Conservation (phyloP, 2,888 invertebrate species). For the Baccha elongata region DNA sequence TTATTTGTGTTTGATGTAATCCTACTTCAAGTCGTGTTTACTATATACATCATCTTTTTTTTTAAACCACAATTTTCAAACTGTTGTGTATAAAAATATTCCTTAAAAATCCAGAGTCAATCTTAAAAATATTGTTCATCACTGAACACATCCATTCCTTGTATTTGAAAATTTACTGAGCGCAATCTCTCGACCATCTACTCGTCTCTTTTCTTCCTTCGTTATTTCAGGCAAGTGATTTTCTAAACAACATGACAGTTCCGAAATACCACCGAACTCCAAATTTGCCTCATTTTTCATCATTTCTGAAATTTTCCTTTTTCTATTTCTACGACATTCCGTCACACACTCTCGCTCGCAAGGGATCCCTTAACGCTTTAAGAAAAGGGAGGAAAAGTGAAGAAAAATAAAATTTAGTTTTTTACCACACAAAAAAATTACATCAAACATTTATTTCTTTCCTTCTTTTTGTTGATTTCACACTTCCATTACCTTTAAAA, state of each 20-base stretch:
- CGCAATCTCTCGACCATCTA: conserved; percentile 2
- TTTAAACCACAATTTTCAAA: too few relatives aligned
- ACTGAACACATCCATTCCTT: conserved; percentile 22
- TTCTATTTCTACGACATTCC: conserved; percentile 77
- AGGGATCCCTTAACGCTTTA: conserved; percentile 49
- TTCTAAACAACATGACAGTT: conserved; percentile 70
- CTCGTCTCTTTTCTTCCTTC: conserved; percentile 20
- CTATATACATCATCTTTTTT: too few relatives aligned
- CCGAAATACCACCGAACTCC: conserved; percentile 65
- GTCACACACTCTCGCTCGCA: conserved; percentile 75
- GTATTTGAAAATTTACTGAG: too few relatives aligned
- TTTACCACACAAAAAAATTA: conserved; percentile 48
- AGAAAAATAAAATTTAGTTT: conserved; percentile 51
- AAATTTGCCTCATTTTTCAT: conserved; percentile 68
- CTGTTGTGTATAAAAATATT: too few relatives aligned
- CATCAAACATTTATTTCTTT: conserved; percentile 37
- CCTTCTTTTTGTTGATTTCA: conserved; percentile 17
- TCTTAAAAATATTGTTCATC: background rate
- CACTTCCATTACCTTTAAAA: conserved; percentile 14
- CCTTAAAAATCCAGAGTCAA: too few relatives aligned
- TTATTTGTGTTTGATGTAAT: too few relatives aligned
- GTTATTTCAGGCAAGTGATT: background rate
- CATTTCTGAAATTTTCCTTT: conserved; percentile 62
- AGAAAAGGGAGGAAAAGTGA: conserved; percentile 72
- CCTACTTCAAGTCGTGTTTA: too few relatives aligned